phyloP scores from a whole-genome alignment of 2,888 invertebrate genomes.

The Tortrix viridana region DNA sequence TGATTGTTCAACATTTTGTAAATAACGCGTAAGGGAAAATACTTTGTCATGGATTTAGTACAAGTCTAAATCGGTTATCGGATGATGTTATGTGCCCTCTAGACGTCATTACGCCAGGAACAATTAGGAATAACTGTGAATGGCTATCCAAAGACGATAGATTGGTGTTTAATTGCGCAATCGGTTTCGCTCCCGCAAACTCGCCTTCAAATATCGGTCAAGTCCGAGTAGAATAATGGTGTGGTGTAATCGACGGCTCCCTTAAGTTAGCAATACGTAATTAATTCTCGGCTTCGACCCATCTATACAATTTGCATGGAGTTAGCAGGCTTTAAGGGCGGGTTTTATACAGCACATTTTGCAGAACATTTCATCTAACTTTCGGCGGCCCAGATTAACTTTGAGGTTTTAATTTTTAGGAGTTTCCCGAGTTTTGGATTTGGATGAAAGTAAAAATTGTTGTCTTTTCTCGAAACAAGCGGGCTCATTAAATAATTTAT shows the following conservation, averaged over 20 bases:
- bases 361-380: conserved; percentile 31
- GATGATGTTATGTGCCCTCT: conserved; percentile 4
- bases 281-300: conserved; percentile 60
- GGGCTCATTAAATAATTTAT: no score
- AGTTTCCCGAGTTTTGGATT: background rate
- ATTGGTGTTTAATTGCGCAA: conserved; percentile 45
- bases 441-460: background rate
- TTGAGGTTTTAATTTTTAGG: conserved; percentile 14
- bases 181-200: conserved; percentile 41
- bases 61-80: background rate
- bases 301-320: conserved; percentile 58
- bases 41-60: no score
- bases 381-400: conserved; percentile 17
- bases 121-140: conserved; percentile 36
- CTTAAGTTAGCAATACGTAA: conserved; percentile 58
- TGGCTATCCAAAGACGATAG: conserved; percentile 39
- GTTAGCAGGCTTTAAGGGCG: conserved; percentile 41
- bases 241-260: conserved; percentile 62
- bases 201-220: conserved; percentile 48
- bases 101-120: conserved; percentile 20
- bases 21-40: no score
- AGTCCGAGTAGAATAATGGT: conserved; percentile 59
- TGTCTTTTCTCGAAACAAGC: no score
- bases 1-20: background rate
- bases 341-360: conserved; percentile 27